Base-by-base conservation (phyloP, 2,113 vertebrate genomes). In the Oophaga pumilio region DNA sequence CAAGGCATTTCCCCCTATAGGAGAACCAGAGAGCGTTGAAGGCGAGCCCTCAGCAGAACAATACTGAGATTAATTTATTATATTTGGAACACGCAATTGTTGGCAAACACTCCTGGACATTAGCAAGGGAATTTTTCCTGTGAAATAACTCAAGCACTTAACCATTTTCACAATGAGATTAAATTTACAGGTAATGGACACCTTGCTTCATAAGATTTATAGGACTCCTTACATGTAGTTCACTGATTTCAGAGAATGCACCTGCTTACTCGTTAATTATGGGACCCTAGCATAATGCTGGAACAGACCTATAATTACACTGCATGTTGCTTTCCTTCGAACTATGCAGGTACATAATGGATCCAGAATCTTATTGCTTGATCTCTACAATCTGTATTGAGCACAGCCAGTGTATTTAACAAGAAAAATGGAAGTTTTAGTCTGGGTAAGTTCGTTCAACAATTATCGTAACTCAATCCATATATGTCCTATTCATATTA, bases 61-160 rank as follows among this genome's bases (percentile, higher is more conserved):
- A 85, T 77, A 59, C 1, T 17, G 57, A 77, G 53, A 76, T 1
- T 86, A 78, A 76, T 85, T 77, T 33, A 76, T 85, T n/a, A 24
- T 12, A 59, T 85, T 85, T 77, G 84, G 73, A 85, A 64, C 57
- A 78, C 11, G 43, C 26, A n/a, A 64, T 49, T 76, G 56, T 86
- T 85, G 57, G 84, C 59, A 85, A 76, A 50, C 71, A 77, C 22
- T 59, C 3, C 33, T n/a, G 18, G 56, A 77, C 56, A 49, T 14
- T 77, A 49, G 5, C n/a, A 60, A 60, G 84, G 56, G 28, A 49
- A 28, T 12, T 24, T 60, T 52, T 10, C 66, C 77, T 86, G 49
- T 33, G 28, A 76, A 76, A 85, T 62, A 33, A 49, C 53, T 28
- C 24, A 74, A 20, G 18, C 24, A 62, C 59, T 56, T 68, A 52